A percentile compares a stretch with the other conserved stretches of the same genome.
phyloP scores from a whole-genome alignment of 2,797 vertebrate species.

The Poeciliopsis turneri region DNA sequence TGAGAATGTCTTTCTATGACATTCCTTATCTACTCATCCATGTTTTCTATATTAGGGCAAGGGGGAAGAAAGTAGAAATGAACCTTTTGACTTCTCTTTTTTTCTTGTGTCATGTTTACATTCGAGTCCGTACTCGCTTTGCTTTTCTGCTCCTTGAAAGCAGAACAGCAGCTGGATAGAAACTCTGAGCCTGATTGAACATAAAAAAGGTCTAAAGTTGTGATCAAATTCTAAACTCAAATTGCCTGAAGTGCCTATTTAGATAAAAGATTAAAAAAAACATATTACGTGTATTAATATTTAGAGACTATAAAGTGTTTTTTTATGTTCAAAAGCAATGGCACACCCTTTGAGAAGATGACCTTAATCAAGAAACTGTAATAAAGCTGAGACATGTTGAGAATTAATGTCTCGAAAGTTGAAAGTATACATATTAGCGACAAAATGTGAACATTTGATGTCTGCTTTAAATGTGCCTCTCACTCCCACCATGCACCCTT shows the following conservation, averaged over 20 bases:
- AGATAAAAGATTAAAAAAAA: neutral
- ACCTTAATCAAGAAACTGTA: conserved; percentile 33
- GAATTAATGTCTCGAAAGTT: conserved; percentile 63
- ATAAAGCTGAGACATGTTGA: conserved; percentile 37
- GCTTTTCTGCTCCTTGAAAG: conserved; percentile 48
- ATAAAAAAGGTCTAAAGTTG: conserved; percentile 53
- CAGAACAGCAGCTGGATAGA: conserved; percentile 47
- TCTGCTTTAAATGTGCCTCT: conserved; percentile 51
- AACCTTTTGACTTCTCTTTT: neutral
- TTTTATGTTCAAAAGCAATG: conserved; percentile 37
- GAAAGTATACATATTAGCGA: conserved; percentile 41
- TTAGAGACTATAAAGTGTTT: conserved; percentile 26
- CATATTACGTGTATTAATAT: conserved; percentile 27
- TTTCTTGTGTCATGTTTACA: conserved; percentile 5
- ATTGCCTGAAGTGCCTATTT: conserved; percentile 6
- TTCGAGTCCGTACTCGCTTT: conserved; percentile 37
- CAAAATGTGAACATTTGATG: conserved; percentile 49
- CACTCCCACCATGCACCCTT: conserved; percentile 46
- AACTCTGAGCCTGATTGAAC: conserved; percentile 33
- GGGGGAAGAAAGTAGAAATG: neutral
- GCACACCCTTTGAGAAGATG: conserved; percentile 35
- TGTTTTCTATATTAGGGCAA: neutral
- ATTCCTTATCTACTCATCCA: neutral
- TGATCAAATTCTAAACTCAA: conserved; percentile 62
- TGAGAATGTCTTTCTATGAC: neutral